Conservation (phyloP, 2,888 invertebrate species). For the Uropetala carovei region DNA sequence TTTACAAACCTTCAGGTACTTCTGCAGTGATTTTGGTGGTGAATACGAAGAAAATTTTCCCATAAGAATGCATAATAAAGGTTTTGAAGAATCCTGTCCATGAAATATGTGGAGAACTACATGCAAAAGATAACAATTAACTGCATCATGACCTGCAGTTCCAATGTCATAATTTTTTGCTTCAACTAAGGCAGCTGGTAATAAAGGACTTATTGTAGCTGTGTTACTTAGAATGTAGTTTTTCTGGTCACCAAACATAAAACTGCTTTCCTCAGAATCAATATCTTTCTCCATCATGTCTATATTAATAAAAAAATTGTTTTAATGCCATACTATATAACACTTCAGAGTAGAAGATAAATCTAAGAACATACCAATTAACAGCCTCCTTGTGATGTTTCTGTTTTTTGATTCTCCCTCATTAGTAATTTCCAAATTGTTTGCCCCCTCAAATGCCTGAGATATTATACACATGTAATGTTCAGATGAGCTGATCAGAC, state of each 20-base stretch:
- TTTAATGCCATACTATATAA: neutral
- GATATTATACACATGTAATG: conserved; percentile 10
- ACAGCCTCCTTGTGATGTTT: neutral
- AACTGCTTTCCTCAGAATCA: neutral
- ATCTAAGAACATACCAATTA: neutral
- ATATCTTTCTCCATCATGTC: conserved; percentile 27
- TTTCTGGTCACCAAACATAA: neutral
- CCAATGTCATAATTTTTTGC: neutral
- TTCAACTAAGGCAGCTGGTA: conserved; percentile 49
- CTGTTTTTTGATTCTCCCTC: neutral
- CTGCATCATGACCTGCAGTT: neutral
- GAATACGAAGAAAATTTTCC: neutral
- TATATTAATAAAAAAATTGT: neutral
- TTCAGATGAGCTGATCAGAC: conserved; percentile 27
- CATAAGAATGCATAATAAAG: neutral
- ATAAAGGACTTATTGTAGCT: conserved; percentile 26
- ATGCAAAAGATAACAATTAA: conserved; percentile 1
- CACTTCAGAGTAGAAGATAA: neutral
- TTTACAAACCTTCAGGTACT: conserved; percentile 45
- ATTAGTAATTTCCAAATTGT: neutral
- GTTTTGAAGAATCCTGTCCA: conserved; percentile 22
- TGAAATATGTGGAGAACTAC: conserved; percentile 1
- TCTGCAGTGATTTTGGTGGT: conserved; percentile 34
- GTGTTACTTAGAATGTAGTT: neutral
- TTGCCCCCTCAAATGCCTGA: neutral